phyloP scores from a whole-genome alignment of 2,797 vertebrate species.

The Pagetopsis macropterus region DNA sequence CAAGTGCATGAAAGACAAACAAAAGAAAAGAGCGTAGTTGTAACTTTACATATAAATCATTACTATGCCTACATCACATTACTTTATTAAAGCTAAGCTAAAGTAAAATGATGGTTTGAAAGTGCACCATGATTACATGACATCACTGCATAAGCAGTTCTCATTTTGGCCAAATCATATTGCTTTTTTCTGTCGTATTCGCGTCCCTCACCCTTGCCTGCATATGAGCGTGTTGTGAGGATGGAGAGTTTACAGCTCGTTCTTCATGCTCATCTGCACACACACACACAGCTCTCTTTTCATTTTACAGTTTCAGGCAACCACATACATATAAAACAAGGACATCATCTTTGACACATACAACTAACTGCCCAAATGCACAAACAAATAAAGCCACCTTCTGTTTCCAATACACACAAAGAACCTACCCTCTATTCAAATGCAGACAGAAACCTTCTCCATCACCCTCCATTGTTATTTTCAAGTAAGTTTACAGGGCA shows the following conservation, averaged over 20 bases:
- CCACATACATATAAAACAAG: constrained; percentile 43
- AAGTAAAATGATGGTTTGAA: not conserved
- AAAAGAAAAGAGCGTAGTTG: not conserved
- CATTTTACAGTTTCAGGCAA: constrained; percentile 37
- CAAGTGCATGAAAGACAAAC: not conserved
- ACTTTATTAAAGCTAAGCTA: not conserved
- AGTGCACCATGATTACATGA: not conserved
- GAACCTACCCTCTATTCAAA: constrained; percentile 39
- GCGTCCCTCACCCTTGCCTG: not conserved
- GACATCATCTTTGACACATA: constrained; percentile 49
- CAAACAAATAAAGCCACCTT: constrained; percentile 56
- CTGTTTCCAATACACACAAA: constrained; percentile 43
- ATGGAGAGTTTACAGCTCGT: constrained; percentile 25
- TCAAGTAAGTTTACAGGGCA: constrained; percentile 67
- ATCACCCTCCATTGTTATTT: constrained; percentile 61
- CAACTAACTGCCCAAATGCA: constrained; percentile 45
- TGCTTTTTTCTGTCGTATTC: not conserved
- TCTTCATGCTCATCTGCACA: constrained; percentile 34
- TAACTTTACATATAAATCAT: constrained; percentile 4
- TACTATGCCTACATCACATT: not conserved
- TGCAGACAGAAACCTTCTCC: constrained; percentile 43
- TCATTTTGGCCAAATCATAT: constrained; percentile 9
- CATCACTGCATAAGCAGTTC: not conserved
- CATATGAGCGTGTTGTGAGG: not conserved
- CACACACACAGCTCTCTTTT: constrained; percentile 15